Evolutionary conservation across 1,140 invertebrate genomes (phyloP).

Genomic region (Vanessa tameamea): DNA sequence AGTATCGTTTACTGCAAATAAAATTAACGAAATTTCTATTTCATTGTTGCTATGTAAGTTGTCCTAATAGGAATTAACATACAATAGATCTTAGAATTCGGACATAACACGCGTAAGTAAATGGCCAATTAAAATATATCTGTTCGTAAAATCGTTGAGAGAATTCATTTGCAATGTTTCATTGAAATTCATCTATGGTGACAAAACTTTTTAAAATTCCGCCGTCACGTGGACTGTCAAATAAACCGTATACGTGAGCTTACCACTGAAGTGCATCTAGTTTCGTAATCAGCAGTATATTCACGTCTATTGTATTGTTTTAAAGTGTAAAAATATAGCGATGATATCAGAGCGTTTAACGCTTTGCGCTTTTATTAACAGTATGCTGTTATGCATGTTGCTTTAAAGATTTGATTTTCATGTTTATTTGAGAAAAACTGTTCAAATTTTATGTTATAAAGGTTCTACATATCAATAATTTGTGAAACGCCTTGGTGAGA

Average conservation of each 20-base stretch:
- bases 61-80: slow-evolving; percentile 17
- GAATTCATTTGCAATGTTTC: slow-evolving; percentile 2
- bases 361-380: background rate
- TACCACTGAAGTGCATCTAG: slow-evolving; percentile 14
- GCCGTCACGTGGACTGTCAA: slow-evolving; percentile 21
- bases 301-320: slow-evolving; percentile 9
- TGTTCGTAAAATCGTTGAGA: slow-evolving; percentile 6
- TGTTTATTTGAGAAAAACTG: background rate
- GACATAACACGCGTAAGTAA: slow-evolving; percentile 10
- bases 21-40: background rate
- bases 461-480: too few species aligned
- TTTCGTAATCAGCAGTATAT: slow-evolving; percentile 17
- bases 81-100: slow-evolving; percentile 21
- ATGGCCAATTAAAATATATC: slow-evolving; percentile 16
- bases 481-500: too few species aligned
- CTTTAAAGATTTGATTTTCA: background rate
- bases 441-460: too few species aligned
- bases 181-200: slow-evolving; percentile 19
- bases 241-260: slow-evolving; percentile 32
- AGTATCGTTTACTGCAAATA: background rate
- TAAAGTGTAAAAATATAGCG: slow-evolving; percentile 21
- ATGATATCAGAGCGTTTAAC: slow-evolving; percentile 15
- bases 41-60: background rate
- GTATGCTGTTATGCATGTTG: background rate
- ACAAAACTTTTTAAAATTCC: slow-evolving; percentile 23